These are phyloP conservation scores for Drosophila takahashii DNA, from an alignment of 1,140 invertebrate genomes.

Conservation along the genomic window DNA sequence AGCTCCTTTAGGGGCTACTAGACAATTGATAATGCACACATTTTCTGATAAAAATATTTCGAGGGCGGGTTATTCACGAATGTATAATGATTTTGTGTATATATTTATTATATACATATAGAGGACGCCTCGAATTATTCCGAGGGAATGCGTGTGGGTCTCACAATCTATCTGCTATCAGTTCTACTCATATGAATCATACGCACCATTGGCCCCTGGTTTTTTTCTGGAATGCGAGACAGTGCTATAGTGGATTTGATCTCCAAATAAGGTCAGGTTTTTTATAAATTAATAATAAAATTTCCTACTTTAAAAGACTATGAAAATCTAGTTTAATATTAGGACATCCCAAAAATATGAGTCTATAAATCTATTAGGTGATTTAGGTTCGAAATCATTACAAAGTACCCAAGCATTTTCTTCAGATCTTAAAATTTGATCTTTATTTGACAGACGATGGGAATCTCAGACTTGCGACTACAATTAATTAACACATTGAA, in stretches of 20 bases:
- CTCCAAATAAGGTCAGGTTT: neutral
- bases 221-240: neutral
- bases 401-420: too few species aligned
- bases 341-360: too few species aligned
- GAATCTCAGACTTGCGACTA: neutral
- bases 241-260: neutral
- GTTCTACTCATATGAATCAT: constrained; percentile 24
- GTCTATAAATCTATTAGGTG: too few species aligned
- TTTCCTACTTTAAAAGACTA: too few species aligned
- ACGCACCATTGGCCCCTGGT: neutral
- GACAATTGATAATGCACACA: constrained; percentile 20
- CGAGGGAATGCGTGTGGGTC: constrained; percentile 8
- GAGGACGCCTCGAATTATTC: constrained; percentile 35
- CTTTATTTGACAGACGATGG: neutral
- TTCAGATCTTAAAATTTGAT: neutral
- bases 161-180: constrained; percentile 28
- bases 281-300: too few species aligned
- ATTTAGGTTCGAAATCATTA: neutral
- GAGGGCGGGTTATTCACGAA: constrained; percentile 30
- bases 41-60: constrained; percentile 33
- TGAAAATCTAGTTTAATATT: too few species aligned
- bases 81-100: constrained; percentile 17
- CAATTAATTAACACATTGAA: constrained; percentile 58
- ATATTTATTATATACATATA: neutral
- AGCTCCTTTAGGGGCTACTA: constrained; percentile 16